Base-by-base conservation (phyloP, 2,113 vertebrate species). In the Fulmarus glacialis region DNA sequence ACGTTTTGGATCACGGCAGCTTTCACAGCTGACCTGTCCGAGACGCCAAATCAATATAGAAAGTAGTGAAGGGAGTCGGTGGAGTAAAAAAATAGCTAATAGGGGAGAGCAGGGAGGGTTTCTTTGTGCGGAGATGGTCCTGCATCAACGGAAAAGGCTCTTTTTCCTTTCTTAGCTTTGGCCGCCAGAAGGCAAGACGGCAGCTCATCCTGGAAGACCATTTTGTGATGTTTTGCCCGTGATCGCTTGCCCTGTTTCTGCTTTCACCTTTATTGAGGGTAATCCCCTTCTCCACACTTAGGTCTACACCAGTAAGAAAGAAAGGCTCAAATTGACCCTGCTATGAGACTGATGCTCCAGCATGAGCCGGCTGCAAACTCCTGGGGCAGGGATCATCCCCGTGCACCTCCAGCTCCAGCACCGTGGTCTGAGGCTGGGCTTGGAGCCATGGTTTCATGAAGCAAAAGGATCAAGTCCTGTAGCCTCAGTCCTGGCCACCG, bases 341-440 rank as follows among this genome's bases (percentile, higher is more conserved):
- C 32, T 22, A 13, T 6, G 38, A 43, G 40, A 18, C 15, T 26
- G 47, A 82, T 38, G 82, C 20, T 73, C 42, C 36, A 30, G 11
- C 0, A 2, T 12, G 66, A 62, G 72, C 59, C 43, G 24, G 26
- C 12, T 50, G 32, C 24, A 38, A 40, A 22, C 29, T 62, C 20
- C 78, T 2, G 14, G 11, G 38, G 40, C 40, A 72, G 45, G 22
- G 64, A 62, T 8, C 2, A 1, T 40, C 56, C 63, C 45, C 8
- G 1, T 8, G 27, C 26, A 56, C 34, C 23, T 66, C 11, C 36
- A 52, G 34, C 48, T 68, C 29, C 34, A 68, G 60, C 23, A 38
- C 22, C 0, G 0, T 11, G 30, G 11, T 47, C 74, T 8, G 3
- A 58, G 34, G 29, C 23, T 56, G 42, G 48, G 13, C 43, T 64